Percentiles rank a stretch among this genome's conserved stretches.
phyloP scores from a whole-genome alignment of 2,888 invertebrate genomes.

The Caenorhabditis sinica region DNA sequence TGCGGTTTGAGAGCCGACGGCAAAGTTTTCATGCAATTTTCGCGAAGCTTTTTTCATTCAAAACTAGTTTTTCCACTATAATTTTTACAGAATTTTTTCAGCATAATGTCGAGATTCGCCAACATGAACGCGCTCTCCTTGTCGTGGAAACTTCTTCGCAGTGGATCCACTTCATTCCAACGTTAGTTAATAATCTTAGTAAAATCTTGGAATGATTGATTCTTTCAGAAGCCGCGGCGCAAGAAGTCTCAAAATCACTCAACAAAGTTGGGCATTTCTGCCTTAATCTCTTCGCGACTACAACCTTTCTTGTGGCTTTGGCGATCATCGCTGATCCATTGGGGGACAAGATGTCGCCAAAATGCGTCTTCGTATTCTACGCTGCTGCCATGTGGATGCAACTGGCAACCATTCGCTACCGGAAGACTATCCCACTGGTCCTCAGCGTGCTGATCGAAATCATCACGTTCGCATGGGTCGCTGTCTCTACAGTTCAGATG shows the following conservation, averaged over 20 bases:
- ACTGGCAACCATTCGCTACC: slow-evolving; percentile 48
- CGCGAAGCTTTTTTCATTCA: not conserved
- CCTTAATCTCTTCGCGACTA: slow-evolving; percentile 43
- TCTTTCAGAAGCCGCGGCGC: slow-evolving; percentile 33
- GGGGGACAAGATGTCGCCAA: not conserved
- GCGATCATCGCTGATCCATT: not conserved
- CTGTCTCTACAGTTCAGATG: not conserved
- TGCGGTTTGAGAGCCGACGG: not conserved
- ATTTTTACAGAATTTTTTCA: slow-evolving; percentile 7
- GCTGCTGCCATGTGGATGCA: slow-evolving; percentile 48
- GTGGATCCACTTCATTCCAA: slow-evolving; percentile 36
- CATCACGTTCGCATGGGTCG: slow-evolving; percentile 18
- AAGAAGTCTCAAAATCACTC: slow-evolving; percentile 35
- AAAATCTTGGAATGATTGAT: not conserved
- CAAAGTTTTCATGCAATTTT: not conserved
- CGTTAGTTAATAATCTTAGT: slow-evolving; percentile 24
- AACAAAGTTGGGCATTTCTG: slow-evolving; percentile 57
- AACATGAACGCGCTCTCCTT: slow-evolving; percentile 33
- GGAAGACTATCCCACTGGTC: slow-evolving; percentile 37
- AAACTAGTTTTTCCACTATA: not conserved
- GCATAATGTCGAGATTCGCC: slow-evolving; percentile 24
- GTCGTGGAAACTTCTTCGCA: slow-evolving; percentile 46
- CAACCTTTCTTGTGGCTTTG: slow-evolving; percentile 8
- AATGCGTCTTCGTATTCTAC: slow-evolving; percentile 14
- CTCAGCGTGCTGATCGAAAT: slow-evolving; percentile 31